These are phyloP conservation scores for Sphaerophoria rueppellii DNA, from an alignment of 2,888 invertebrate genomes.

Conservation along the genomic window DNA sequence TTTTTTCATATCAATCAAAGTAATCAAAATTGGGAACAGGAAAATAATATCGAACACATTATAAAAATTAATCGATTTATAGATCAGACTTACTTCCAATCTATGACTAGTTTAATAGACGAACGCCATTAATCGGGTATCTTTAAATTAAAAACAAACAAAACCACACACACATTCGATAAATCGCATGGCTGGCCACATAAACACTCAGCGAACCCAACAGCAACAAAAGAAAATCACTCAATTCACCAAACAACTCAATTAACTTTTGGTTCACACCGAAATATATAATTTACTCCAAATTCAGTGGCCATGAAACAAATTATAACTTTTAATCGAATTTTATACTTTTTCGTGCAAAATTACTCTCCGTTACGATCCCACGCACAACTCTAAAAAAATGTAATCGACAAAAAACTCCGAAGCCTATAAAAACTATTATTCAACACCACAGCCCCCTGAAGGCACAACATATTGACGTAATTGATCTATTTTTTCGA, in stretches of 20 bases:
- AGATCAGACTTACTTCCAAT: too few relatives aligned
- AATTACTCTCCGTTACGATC: background rate
- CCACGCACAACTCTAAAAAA: slow-evolving; percentile 15
- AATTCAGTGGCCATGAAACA: slow-evolving; percentile 30
- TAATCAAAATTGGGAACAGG: too few relatives aligned
- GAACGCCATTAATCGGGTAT: too few relatives aligned
- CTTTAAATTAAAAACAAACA: background rate
- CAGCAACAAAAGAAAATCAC: background rate
- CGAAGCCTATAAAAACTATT: background rate
- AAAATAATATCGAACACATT: too few relatives aligned
- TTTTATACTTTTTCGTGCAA: background rate
- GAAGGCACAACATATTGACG: slow-evolving; percentile 9
- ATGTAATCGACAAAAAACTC: background rate
- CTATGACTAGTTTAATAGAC: too few relatives aligned
- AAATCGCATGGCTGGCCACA: background rate
- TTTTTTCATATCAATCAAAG: too few relatives aligned
- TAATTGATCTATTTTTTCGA: slow-evolving; percentile 18
- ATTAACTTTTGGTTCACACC: background rate
- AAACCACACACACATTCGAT: background rate
- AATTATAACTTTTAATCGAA: background rate
- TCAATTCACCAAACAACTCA: slow-evolving; percentile 14
- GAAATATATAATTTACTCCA: background rate
- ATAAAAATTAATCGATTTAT: too few relatives aligned
- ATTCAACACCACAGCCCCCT: background rate
- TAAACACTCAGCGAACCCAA: background rate